Base-by-base conservation (phyloP, 1,140 invertebrate genomes). In the Leptinotarsa defecta region DNA sequence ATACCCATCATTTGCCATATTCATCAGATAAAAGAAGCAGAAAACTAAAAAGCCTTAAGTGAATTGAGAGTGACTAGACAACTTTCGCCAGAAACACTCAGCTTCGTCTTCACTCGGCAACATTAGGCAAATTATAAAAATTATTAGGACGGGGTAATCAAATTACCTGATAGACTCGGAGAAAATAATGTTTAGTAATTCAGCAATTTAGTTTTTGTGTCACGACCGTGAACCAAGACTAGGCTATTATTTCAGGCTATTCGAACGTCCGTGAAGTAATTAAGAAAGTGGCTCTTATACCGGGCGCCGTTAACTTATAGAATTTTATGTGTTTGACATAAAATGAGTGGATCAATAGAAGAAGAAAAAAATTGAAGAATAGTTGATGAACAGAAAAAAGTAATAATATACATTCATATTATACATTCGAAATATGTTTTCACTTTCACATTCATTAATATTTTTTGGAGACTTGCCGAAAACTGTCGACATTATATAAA, bases 201-300 rank as follows among this genome's bases (percentile, higher is more conserved):
- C 73, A 76, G 70, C 75, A 76, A 76, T 76, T 73, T 76, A 67
- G 71, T 76, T 76, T 76, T 76, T 76, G 75, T 75, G 74, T 75
- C 68, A 71, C 62, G 74, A 75, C 74, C 69, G 63, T 65, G 48
- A 65, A 63, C 64, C 17, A 0, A 4, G 20, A 65, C 64, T 15
- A 65, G n/a, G 6, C 52, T 13, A 57, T 57, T 57, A 57, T 57
- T 57, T 57, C 52, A 57, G 52, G 17, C 52, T 19, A 57, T 17
- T 19, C 15, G 17, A 57, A 19, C 52, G n/a, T 57, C 52, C n/a
- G 52, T 13, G 3, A 57, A 57, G 52, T 15, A 57, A 57, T 57
- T n/a, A 57, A 57, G 52, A 57, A 19, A 57, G 52, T 57, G 52
- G 52, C 52, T 57, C 15, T 5, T n/a, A 57, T 57, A 17, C 52